These are phyloP conservation scores for Centropus unirufus DNA, from an alignment of 2,113 vertebrate species.

Conservation along the genomic window DNA sequence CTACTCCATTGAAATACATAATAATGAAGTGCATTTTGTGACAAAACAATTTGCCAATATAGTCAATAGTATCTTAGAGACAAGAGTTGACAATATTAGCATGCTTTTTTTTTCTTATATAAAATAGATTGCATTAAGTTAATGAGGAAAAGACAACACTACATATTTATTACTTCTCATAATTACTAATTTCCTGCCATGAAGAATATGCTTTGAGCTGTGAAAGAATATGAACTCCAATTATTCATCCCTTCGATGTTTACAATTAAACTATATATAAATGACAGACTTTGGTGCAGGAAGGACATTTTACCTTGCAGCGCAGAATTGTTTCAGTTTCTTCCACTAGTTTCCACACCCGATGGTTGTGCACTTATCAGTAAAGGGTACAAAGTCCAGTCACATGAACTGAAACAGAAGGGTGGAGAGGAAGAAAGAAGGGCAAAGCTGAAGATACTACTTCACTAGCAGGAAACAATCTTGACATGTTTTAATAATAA, in stretches of 20 bases:
- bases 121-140: neutral
- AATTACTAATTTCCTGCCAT: neutral
- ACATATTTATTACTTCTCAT: neutral
- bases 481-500: neutral
- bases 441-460: neutral
- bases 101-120: neutral
- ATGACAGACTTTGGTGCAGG: neutral
- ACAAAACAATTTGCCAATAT: neutral
- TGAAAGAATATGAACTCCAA: neutral
- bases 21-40: neutral
- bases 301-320: constrained; percentile 21
- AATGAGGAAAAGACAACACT: neutral
- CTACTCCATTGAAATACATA: neutral
- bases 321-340: neutral
- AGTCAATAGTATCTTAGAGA: neutral
- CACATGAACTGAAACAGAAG: neutral
- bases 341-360: neutral
- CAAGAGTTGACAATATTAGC: neutral
- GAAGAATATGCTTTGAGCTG: neutral
- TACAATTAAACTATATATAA: neutral
- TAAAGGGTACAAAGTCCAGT: constrained; percentile 26
- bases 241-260: neutral
- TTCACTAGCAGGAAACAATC: neutral
- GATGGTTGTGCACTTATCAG: neutral
- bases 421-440: neutral